Evolutionary conservation across 2,113 vertebrate species (phyloP).

Genomic region (Myotis brandtii): DNA sequence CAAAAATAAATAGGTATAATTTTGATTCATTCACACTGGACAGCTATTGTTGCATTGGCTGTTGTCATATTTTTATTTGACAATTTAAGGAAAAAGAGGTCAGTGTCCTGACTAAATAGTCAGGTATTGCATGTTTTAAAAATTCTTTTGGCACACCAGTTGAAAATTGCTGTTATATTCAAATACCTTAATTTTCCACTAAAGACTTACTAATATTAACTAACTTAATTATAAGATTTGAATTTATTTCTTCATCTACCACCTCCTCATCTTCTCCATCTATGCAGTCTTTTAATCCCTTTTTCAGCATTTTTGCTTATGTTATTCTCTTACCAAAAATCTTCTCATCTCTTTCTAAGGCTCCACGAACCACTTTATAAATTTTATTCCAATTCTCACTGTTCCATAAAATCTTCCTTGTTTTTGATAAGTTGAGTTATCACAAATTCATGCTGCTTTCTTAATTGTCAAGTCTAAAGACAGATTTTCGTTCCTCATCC

Average conservation of each 20-base stretch:
- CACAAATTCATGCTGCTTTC: background rate
- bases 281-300: background rate
- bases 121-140: background rate
- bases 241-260: background rate
- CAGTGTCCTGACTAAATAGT: background rate
- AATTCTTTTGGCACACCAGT: background rate
- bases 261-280: background rate
- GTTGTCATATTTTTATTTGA: background rate
- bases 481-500: background rate
- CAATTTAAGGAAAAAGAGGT: background rate
- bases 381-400: background rate
- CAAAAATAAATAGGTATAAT: background rate
- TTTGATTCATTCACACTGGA: background rate
- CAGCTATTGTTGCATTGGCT: background rate
- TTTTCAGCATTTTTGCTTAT: background rate
- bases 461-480: background rate
- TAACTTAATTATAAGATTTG: background rate
- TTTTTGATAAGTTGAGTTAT: background rate
- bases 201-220: background rate
- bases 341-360: background rate
- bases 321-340: background rate
- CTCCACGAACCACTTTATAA: background rate
- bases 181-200: background rate
- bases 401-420: background rate
- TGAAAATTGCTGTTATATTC: background rate